Percentiles rank a stretch among this genome's conserved stretches.
Evolutionary conservation across 2,113 vertebrate species (phyloP).

Genomic region (Oophaga pumilio): DNA sequence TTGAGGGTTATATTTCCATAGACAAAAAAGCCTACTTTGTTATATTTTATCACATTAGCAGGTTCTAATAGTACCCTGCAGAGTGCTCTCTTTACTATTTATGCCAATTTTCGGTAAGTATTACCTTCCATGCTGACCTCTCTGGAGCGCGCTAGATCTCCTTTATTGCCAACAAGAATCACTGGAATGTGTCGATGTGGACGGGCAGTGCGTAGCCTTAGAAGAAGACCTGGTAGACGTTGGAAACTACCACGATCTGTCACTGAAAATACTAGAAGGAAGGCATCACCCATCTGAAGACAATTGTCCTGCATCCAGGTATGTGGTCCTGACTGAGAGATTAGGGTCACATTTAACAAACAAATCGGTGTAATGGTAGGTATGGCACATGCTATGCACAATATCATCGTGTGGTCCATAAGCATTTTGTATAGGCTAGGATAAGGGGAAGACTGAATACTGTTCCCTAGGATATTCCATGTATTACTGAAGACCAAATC

Average conservation of each 20-base stretch:
- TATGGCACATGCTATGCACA: not conserved
- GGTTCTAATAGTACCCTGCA: not conserved
- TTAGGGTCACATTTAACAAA: not conserved
- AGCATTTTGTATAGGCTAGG: not conserved
- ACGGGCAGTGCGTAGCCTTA: conserved; percentile 80
- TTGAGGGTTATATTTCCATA: not conserved
- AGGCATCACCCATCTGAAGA: conserved; percentile 81
- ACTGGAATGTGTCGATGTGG: conserved; percentile 85
- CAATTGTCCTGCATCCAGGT: conserved; percentile 79
- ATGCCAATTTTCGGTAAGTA: not conserved
- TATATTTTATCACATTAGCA: not conserved
- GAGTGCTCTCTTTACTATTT: not conserved
- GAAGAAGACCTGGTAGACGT: conserved; percentile 77
- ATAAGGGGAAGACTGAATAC: not conserved
- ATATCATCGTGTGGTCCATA: not conserved
- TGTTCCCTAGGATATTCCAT: not conserved
- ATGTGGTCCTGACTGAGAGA: conserved; percentile 58
- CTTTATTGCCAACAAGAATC: conserved; percentile 89
- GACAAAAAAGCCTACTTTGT: not conserved
- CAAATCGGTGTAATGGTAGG: not conserved
- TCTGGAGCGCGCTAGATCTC: conserved; percentile 82
- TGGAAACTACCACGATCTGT: conserved; percentile 86
- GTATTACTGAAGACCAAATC: not conserved
- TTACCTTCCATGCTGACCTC: conserved; percentile 83
- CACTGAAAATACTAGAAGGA: conserved; percentile 87